Evolutionary conservation across 2,888 invertebrate species (phyloP), one percentile per base, ranked within the genome.

Genomic region (Apamea crenata): DNA sequence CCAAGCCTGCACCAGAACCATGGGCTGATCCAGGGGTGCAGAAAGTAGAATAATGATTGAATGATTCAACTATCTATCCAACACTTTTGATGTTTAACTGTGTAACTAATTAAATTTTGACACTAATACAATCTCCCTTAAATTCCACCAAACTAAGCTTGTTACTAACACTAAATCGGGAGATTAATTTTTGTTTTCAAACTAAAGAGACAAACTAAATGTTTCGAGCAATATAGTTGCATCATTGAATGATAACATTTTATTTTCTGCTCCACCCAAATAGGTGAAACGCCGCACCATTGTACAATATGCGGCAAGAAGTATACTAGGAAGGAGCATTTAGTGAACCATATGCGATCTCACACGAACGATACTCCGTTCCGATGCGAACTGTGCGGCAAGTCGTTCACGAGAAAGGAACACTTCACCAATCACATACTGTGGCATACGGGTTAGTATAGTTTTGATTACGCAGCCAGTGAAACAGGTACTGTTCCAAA

Each of bases 381-480:
- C 96, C 97, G 98, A 92, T 99, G 99, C 95, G 98, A 98, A 94
- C 98, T 98, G 93, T 99, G 99, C 96, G 98, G 98, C 95, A 99
- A 99, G 96, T 98, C 98, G 89, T 99, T 99, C 95, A 98, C 98
- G 83, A 97, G 98, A 94, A 99, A 98, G 97, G 99, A 99, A 97
- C 98, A 99, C 96, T 98, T 98, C 97, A 98, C 98, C 97, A 98
- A 98, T 97, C 98, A 98, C 97, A 98, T 98, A 95, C 97, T 98
- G 97, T 98, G 98, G 98, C 98, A 98, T 95, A 98, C 98, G 92
- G 98, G 97, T 97, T 94, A 96, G 96, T 97, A 97, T 94, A 81
- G 92, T 82, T 93, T 93, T 89, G 77, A 89, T 91, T 90, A 85
- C 40, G 71, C 86, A 78, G 71, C 68, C 87, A 70, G 70, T 67